Evolutionary conservation across 2,113 vertebrate species (phyloP), one percentile per base, ranked within the genome.

Genomic region (Muscicapa adusta): DNA sequence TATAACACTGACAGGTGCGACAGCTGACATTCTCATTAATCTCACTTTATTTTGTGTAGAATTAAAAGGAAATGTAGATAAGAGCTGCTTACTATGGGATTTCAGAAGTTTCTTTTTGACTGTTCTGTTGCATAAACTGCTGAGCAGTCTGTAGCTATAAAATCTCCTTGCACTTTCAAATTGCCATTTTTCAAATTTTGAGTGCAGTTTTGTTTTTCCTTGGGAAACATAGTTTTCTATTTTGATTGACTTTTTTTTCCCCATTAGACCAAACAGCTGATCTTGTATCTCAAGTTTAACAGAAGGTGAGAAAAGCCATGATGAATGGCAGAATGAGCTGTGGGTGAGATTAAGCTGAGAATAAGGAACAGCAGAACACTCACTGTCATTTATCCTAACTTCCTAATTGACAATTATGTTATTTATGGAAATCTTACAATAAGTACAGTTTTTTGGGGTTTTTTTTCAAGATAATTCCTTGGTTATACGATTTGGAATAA

Each of bases 1-100:
- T n/a, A 61, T 84, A 92, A 71, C 38, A 45, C 40, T 81, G 89
- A 68, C 53, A 68, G 92, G 61, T 22, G 8, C 10, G 36, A 77
- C 70, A 92, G 70, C 61, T 93, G 89, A 71, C 84, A 74, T 89
- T 95, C 65, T 91, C 76, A 91, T 92, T 93, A 93, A 94, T 92
- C 57, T 96, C 65, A 81, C 66, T 92, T 90, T 73, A 91, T 89
- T 92, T 85, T 81, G 61, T 42, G 53, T 87, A 65, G 80, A 88
- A 85, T 91, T 85, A 85, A 86, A 83, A 91, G 42, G 36, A 95
- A 57, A 45, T 85, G n/a, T 57, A 81, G 80, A 61, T 92, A 84
- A 91, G 53, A 87, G 40, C 65, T 82, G 80, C 93, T 92, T 83
- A 84, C 82, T 72, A 5, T 50, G 40, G 16, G 28, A 48, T 81